Evolutionary conservation across 2,113 vertebrate species (phyloP).

Genomic region (Dascyllus trimaculatus): DNA sequence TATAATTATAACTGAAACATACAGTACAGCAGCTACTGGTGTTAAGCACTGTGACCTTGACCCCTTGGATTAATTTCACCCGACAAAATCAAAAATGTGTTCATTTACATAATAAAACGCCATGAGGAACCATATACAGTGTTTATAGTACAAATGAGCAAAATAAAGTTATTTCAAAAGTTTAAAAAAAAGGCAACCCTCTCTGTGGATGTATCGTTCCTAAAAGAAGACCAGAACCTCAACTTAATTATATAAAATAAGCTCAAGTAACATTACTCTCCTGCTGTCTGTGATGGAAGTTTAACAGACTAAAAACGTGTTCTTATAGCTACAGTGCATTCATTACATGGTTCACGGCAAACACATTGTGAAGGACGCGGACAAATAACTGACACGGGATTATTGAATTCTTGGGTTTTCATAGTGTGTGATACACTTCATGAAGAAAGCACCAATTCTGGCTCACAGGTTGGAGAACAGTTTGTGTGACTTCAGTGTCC

Average conservation of each 20-base stretch:
- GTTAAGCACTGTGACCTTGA: background rate
- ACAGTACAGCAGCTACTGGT: background rate
- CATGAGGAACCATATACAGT: background rate
- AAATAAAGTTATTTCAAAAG: background rate
- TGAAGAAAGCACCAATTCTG: conserved; percentile 24
- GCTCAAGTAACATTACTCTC: conserved; percentile 1
- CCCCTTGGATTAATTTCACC: background rate
- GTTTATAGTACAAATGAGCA: background rate
- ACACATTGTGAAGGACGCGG: background rate
- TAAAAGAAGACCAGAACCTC: background rate
- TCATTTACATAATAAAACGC: background rate
- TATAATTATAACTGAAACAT: background rate
- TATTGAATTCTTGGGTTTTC: background rate
- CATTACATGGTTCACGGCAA: background rate
- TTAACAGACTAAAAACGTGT: background rate
- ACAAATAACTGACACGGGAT: background rate
- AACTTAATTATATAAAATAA: conserved; percentile 16
- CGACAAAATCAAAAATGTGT: background rate
- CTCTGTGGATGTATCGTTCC: background rate
- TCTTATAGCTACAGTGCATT: background rate
- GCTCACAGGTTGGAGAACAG: background rate
- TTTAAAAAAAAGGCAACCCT: background rate
- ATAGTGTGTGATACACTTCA: background rate
- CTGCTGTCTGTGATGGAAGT: background rate
- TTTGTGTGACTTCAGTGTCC: background rate